Evolutionary conservation across 2,888 invertebrate species (phyloP), one percentile per base, ranked within the genome.

Genomic region (Machimus atricapillus): DNA sequence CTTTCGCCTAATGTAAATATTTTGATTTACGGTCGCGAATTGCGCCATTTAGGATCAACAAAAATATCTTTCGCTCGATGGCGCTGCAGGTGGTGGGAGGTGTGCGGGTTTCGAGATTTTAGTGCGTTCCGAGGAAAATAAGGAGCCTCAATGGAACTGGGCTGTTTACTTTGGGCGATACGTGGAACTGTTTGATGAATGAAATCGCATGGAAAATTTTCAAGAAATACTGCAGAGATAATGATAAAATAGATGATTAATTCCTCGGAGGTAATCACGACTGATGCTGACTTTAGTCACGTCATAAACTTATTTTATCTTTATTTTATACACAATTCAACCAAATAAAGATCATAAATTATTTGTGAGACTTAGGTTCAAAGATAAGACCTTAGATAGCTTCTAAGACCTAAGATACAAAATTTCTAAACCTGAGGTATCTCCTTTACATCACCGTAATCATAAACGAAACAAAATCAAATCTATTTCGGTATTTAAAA

Each of bases 1-100:
- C 58, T 8, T 46, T 23, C 34, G 31, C 66, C 66, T 37, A 83
- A 83, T 83, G 82, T 83, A 83, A 83, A 83, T 83, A 83, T 83
- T 83, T 83, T 83, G 82, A 83, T 66, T 83, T 83, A 83, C 40
- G 40, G 58, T 14, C 34, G 34, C 23, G 66, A 83, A 83, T 83
- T 83, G 37, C 82, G 82, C 43, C 82, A 66, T 14, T 66, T 66
- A 66, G 37, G 82, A 79, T 56, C 31, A 79, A 52, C 79, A 79
- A 79, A 79, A 79, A 79, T 79, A 79, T 79, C 27, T 40, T 52
- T 46, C 40, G 9, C 27, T 46, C 46, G 23, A 19, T 9, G 27
- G 23, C 23, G 4, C 52, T 52, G 27, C 2, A 27, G 31, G 79
- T 46, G 46, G 4, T 79, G 14, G 12, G 46, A 79, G 16, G 52